A percentile compares a stretch with the other conserved stretches of the same genome.
Conservation (phyloP, 2,113 vertebrate species). For the Nycticryphes semicollaris region DNA sequence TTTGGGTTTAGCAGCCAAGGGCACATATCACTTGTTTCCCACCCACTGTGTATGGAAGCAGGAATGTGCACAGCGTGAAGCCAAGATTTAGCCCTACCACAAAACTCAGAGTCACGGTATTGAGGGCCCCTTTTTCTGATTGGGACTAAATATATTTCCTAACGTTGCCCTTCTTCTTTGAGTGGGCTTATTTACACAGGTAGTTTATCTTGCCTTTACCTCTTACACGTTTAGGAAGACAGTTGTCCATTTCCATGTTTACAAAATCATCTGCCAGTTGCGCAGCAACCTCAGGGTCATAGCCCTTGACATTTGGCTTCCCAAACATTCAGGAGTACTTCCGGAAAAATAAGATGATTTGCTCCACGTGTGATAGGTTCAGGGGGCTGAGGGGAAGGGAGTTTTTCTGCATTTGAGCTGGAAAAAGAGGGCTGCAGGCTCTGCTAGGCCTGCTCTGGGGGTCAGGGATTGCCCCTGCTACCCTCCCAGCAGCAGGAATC, state of each 20-base stretch:
- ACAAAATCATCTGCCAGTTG: background rate
- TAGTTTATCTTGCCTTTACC: background rate
- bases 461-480: background rate
- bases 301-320: background rate
- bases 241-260: background rate
- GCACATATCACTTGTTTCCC: rapidly evolving
- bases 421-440: background rate
- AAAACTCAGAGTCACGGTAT: background rate
- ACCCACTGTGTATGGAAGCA: background rate
- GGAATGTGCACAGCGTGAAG: background rate
- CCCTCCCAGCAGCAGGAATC: background rate
- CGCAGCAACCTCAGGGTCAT: background rate
- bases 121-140: background rate
- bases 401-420: background rate
- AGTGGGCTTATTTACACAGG: background rate
- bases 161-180: background rate
- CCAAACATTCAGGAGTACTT: background rate
- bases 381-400: background rate
- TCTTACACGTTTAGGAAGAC: background rate
- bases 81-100: background rate
- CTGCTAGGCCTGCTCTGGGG: rapidly evolving
- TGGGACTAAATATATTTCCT: background rate
- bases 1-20: background rate
- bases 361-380: background rate
- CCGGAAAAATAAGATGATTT: background rate